These are phyloP conservation scores for Linnaemya vulpina DNA, from an alignment of 2,888 invertebrate species.

Conservation along the genomic window DNA sequence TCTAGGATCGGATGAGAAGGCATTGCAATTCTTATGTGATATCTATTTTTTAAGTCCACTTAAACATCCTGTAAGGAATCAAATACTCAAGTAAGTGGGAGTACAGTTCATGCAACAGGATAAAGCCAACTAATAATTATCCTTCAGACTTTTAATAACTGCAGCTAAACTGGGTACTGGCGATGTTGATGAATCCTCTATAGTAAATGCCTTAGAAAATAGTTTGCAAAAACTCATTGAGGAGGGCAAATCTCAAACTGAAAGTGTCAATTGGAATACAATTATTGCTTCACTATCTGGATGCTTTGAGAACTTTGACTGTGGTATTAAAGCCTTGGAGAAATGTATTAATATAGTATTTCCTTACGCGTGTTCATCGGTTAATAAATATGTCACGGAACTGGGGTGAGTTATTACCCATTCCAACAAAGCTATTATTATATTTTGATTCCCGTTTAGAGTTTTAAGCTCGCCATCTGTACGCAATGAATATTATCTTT, in stretches of 20 bases:
- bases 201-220: conserved; percentile 74
- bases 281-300: conserved; percentile 77
- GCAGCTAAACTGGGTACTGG: conserved; percentile 69
- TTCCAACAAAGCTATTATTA: neutral
- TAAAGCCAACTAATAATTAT: neutral
- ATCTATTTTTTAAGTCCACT: conserved; percentile 79
- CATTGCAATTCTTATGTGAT: conserved; percentile 79
- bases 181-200: conserved; percentile 70
- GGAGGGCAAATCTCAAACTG: conserved; percentile 70
- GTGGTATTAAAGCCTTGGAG: conserved; percentile 77
- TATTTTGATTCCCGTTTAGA: conserved; percentile 62
- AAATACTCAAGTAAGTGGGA: conserved; percentile 79
- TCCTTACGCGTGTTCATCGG: conserved; percentile 75
- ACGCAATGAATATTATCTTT: conserved; percentile 80
- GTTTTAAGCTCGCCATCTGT: conserved; percentile 80
- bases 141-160: conserved; percentile 72
- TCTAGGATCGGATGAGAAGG: conserved; percentile 69
- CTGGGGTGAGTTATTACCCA: conserved; percentile 75
- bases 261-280: conserved; percentile 74
- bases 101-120: neutral
- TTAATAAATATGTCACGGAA: conserved; percentile 76
- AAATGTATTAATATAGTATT: conserved; percentile 75
- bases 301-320: conserved; percentile 81
- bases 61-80: conserved; percentile 82
- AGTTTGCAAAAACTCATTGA: conserved; percentile 73